Evolutionary conservation across 1,140 invertebrate species (phyloP).

Genomic region (Trichogramma pretiosum): DNA sequence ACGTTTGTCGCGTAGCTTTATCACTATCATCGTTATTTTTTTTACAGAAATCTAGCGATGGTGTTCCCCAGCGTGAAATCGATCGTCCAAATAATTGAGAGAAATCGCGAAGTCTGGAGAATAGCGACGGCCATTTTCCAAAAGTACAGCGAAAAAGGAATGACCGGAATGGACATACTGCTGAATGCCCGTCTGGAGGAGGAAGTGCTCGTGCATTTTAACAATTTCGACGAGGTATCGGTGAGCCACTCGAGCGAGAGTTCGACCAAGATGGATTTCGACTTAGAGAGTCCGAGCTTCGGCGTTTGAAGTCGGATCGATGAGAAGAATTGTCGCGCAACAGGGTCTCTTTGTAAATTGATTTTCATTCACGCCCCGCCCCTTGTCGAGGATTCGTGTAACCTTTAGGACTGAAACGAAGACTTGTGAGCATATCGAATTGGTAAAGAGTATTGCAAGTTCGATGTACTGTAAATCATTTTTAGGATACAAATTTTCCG

Average conservation of each 20-base stretch:
- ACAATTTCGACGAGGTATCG: conserved; percentile 13
- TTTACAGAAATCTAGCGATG: conserved; percentile 35
- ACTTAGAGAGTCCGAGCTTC: conserved; percentile 15
- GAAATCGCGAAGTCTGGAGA: conserved; percentile 31
- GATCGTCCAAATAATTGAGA: conserved; percentile 26
- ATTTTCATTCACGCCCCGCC: too few species aligned
- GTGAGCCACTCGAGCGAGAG: conserved; percentile 7
- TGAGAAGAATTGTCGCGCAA: too few species aligned
- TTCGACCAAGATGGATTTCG: conserved; percentile 6
- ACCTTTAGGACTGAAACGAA: conserved; percentile 15
- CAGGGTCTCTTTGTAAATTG: conserved; percentile 15
- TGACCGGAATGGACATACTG: conserved; percentile 29
- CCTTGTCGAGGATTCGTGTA: too few species aligned
- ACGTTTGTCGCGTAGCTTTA: neutral
- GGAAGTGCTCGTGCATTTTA: conserved; percentile 24
- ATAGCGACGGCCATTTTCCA: conserved; percentile 25
- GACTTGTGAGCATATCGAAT: conserved; percentile 4
- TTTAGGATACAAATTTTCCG: conserved; percentile 7
- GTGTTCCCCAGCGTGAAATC: conserved; percentile 30
- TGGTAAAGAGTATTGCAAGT: neutral
- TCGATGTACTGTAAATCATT: conserved; percentile 7
- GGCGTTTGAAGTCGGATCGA: conserved; percentile 18
- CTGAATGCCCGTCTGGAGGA: conserved; percentile 28
- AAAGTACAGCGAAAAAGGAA: conserved; percentile 25
- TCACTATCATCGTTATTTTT: conserved; percentile 12